Percentiles rank a stretch among this genome's conserved stretches.
Evolutionary conservation across 2,113 vertebrate species (phyloP).

Genomic region (Ondatra zibethicus): DNA sequence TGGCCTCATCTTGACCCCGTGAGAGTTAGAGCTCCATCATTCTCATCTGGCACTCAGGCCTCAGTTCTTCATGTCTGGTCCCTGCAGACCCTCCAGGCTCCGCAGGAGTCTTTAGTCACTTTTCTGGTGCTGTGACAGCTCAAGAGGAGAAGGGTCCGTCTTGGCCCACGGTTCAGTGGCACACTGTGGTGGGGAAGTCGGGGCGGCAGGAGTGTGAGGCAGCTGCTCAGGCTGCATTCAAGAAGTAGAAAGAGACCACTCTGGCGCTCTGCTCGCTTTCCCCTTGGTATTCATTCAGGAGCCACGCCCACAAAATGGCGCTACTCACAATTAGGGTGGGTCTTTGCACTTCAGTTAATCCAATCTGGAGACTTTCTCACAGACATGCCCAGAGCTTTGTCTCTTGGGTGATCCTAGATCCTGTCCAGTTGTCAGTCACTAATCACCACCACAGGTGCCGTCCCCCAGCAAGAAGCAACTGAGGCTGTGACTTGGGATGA

Average conservation of each 20-base stretch:
- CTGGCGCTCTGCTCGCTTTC: background rate
- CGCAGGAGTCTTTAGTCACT: background rate
- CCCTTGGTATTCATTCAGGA: background rate
- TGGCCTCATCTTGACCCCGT: background rate
- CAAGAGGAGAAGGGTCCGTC: background rate
- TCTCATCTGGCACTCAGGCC: background rate
- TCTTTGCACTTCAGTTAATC: background rate
- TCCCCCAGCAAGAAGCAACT: background rate
- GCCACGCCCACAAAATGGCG: no score
- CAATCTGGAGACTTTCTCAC: background rate
- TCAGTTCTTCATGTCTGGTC: background rate
- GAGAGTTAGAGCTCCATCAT: background rate
- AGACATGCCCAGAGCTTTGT: background rate
- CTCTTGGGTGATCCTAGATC: background rate
- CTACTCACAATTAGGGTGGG: background rate
- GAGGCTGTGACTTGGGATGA: background rate
- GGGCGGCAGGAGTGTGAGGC: no score
- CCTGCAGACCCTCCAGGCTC: background rate
- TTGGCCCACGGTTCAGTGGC: background rate
- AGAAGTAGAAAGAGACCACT: background rate
- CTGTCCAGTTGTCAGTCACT: background rate
- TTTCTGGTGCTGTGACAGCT: background rate
- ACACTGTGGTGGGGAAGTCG: background rate
- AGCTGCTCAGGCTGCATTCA: background rate
- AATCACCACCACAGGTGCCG: no score